Base-by-base conservation (phyloP, 1,140 invertebrate species). In the Calosoma granatense region DNA sequence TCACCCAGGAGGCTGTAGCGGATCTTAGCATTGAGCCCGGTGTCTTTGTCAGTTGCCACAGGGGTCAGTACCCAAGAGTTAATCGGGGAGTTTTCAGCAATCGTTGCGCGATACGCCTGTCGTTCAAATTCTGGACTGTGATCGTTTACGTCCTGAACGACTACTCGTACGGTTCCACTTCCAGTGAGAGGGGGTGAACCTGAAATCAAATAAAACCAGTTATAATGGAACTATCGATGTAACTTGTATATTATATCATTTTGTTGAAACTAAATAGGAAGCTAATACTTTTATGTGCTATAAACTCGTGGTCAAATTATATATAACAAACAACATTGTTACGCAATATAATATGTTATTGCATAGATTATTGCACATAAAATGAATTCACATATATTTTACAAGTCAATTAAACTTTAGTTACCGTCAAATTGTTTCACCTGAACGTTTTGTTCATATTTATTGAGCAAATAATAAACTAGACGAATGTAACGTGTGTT, bases 61-160 rank as follows among this genome's bases (percentile, higher is more conserved):
- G 88, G 84, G 61, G 79, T 79, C 1, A 88, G 72, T 9, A 94
- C 84, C 62, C 81, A 78, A 0, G 87, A 84, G 20, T 85, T 88
- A 9, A 79, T 64, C 0, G 83, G 79, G 26, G 83, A 74, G 70
- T 94, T 92, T 75, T 95, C 92, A 51, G 78, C 76, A 0, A 94
- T 81, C 20, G 70, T 79, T 0, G 86, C 84, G 63, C 79, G 78
- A 69, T 93, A 94, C 20, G 84, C 83, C 64, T 87, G 83, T 56
- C 87, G 77, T 62, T 84, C 83, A 65, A 92, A 92, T 62, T 87
- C 82, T 0, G 94, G 94, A 63, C 81, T 85, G 70, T 96, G 92
- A 71, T 97, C 94, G 70, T 97, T 97, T 22, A 93, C 84, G 70
- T 97, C 94, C 71, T 92, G 84, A 2, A 98, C 91, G 51, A 92